Conservation (phyloP, 2,888 invertebrate species). For the Panopea generosa region DNA sequence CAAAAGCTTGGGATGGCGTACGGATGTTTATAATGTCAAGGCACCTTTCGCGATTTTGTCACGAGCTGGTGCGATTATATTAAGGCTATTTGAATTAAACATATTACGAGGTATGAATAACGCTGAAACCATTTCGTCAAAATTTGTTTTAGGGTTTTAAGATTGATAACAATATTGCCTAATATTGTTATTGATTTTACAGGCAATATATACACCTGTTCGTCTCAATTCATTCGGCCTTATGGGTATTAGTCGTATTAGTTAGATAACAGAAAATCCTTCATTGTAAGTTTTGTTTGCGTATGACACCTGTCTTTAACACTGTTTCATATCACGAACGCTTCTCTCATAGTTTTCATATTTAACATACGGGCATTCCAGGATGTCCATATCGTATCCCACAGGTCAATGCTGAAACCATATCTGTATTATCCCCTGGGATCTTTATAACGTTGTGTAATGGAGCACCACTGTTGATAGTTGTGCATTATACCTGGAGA, state of each 20-base stretch:
- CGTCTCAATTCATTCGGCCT: slow-evolving; percentile 48
- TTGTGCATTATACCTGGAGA: slow-evolving; percentile 44
- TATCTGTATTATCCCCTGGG: too few species aligned
- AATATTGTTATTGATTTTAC: slow-evolving; percentile 36
- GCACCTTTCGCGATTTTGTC: too few species aligned
- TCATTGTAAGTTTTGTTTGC: slow-evolving; percentile 68
- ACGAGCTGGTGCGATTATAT: too few species aligned
- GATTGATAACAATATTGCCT: slow-evolving; percentile 3
- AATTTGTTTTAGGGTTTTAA: not conserved
- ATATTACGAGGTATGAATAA: not conserved
- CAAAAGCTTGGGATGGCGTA: too few species aligned
- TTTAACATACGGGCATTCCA: too few species aligned
- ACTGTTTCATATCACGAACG: not conserved
- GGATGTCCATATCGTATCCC: too few species aligned
- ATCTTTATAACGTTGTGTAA: slow-evolving; percentile 50
- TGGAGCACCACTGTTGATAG: slow-evolving; percentile 28
- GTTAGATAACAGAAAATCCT: slow-evolving; percentile 64
- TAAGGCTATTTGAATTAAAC: not conserved
- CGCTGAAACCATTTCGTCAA: not conserved
- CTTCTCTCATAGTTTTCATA: slow-evolving; percentile 44
- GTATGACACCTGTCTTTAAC: slow-evolving; percentile 62
- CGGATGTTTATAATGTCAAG: too few species aligned
- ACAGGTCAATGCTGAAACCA: too few species aligned
- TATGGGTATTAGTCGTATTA: slow-evolving; percentile 67
- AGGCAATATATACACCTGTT: slow-evolving; percentile 62